Conservation (phyloP, 2,888 invertebrate species). For the Gymnosoma rotundatum region DNA sequence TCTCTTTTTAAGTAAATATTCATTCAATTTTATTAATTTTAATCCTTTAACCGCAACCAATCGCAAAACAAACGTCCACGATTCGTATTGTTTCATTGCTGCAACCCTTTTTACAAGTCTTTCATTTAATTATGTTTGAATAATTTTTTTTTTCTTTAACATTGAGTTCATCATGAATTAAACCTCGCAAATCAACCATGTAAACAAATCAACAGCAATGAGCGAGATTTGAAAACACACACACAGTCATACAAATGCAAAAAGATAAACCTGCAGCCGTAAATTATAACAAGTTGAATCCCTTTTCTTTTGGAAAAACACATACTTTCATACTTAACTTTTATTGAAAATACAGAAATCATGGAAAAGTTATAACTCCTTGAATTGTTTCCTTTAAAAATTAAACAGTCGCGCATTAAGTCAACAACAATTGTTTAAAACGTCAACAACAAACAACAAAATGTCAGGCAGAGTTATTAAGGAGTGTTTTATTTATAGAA, state of each 20-base stretch:
- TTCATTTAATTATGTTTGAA: conserved; percentile 44
- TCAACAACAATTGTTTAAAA: conserved; percentile 58
- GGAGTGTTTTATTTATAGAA: conserved; percentile 5
- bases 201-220: conserved; percentile 64
- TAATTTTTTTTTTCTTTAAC: conserved; percentile 29
- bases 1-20: conserved; percentile 65
- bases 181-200: conserved; percentile 66
- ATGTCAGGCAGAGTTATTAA: neutral
- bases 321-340: neutral
- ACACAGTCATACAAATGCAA: conserved; percentile 28
- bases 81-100: conserved; percentile 24
- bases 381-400: conserved; percentile 31
- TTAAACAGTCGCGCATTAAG: conserved; percentile 57
- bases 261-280: conserved; percentile 57
- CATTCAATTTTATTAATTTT: conserved; percentile 69
- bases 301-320: neutral
- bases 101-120: conserved; percentile 40
- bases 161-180: conserved; percentile 63
- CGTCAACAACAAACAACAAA: conserved; percentile 40
- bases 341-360: conserved; percentile 47
- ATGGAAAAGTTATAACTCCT: conserved; percentile 36
- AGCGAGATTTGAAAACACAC: conserved; percentile 45
- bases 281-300: conserved; percentile 63
- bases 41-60: conserved; percentile 70
- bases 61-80: conserved; percentile 47